Evolutionary conservation across 2,797 vertebrate species (phyloP).

Genomic region (Limnodromus scolopaceus): DNA sequence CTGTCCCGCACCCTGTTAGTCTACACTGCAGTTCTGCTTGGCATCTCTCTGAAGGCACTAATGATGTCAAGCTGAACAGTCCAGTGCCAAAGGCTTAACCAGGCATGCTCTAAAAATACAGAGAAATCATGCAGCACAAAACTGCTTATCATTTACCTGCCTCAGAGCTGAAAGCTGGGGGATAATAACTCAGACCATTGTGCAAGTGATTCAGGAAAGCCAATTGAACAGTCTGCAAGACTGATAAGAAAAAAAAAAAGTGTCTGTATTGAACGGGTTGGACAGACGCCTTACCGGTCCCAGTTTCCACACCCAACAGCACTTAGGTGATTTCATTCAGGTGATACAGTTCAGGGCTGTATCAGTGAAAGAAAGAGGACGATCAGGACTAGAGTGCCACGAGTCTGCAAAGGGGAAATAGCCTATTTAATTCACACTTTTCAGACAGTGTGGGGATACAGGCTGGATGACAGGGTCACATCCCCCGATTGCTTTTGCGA

Average conservation of each 20-base stretch:
- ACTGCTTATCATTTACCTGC: neutral
- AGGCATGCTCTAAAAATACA: neutral
- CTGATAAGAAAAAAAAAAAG: neutral
- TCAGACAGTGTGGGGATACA: neutral
- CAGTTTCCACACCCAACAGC: accelerated
- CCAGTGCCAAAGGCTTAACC: neutral
- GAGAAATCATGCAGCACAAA: neutral
- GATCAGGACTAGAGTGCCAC: neutral
- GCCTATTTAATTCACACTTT: neutral
- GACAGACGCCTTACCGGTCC: neutral
- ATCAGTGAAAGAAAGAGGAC: neutral
- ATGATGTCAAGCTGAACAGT: neutral
- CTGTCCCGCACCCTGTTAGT: neutral
- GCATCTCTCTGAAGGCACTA: neutral
- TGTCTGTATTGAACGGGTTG: neutral
- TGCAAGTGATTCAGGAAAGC: neutral
- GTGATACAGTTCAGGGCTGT: neutral
- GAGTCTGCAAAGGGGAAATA: neutral
- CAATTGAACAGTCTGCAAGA: neutral
- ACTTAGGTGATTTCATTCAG: too few relatives aligned
- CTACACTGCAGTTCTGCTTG: neutral
- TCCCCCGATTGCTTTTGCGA: accelerated
- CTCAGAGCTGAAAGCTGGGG: neutral
- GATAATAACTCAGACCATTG: neutral
- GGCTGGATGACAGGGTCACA: neutral